A percentile compares a stretch with the other conserved stretches of the same genome.
Conservation (phyloP, 2,113 vertebrate genomes). For the Myxocyprinus asiaticus region DNA sequence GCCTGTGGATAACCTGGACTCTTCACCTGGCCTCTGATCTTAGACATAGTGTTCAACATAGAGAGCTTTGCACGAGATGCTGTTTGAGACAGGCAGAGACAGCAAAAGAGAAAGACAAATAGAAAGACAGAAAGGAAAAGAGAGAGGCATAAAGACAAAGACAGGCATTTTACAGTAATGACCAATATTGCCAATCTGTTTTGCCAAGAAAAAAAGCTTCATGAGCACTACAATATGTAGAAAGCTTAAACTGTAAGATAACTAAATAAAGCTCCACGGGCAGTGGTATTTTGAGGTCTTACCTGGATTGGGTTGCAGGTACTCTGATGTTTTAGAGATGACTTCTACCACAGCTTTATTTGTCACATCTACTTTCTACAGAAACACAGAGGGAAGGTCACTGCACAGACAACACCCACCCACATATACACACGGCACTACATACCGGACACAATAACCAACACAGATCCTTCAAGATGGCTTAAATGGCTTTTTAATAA, state of each 20-base stretch:
- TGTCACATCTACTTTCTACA: slow-evolving; percentile 95
- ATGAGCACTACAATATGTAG: not conserved
- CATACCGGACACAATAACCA: not conserved
- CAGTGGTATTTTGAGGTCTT: slow-evolving; percentile 38
- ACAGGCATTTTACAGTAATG: not conserved
- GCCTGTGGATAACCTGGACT: slow-evolving; percentile 95
- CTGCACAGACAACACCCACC: not conserved
- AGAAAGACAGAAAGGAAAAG: not conserved
- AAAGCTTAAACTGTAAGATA: not conserved
- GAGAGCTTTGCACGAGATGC: slow-evolving; percentile 95
- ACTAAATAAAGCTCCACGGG: not conserved
- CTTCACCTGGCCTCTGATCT: slow-evolving; percentile 98
- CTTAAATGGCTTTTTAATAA: not conserved
- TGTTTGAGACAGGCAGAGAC: slow-evolving; percentile 57
- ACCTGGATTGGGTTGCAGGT: slow-evolving; percentile 98
- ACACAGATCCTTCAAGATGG: not conserved
- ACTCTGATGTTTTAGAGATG: slow-evolving; percentile 94
- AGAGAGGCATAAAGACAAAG: not conserved
- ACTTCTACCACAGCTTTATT: slow-evolving; percentile 94
- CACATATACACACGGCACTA: not conserved
- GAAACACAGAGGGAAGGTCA: slow-evolving; percentile 50
- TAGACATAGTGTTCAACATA: slow-evolving; percentile 97
- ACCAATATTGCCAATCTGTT: not conserved
- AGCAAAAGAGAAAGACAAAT: not conserved
- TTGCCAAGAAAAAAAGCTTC: not conserved